Evolutionary conservation across 1,140 invertebrate genomes (phyloP).

Genomic region (Conus ventricosus): DNA sequence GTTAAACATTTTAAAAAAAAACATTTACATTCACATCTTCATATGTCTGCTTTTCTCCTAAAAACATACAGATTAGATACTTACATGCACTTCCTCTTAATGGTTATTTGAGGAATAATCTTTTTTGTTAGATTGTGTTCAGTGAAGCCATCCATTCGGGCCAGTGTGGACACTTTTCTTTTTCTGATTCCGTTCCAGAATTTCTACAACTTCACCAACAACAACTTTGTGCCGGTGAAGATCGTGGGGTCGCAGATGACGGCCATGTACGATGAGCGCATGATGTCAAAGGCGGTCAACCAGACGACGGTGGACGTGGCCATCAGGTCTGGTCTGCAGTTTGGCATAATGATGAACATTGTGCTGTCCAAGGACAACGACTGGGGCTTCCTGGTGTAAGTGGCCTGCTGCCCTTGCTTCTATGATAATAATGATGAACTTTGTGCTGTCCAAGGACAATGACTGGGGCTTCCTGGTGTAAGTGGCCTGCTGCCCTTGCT

Average conservation of each 20-base stretch:
- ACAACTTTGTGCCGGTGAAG: conserved; percentile 58
- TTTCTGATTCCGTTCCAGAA: conserved; percentile 47
- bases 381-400: conserved; percentile 48
- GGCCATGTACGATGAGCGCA: conserved; percentile 53
- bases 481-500: background rate
- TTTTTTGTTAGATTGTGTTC: too few species aligned
- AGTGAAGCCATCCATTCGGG: too few species aligned
- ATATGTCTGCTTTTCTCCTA: too few species aligned
- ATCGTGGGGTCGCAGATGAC: conserved; percentile 47
- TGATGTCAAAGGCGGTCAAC: conserved; percentile 42
- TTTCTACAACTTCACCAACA: conserved; percentile 58
- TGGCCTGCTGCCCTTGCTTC: background rate
- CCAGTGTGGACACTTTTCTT: background rate
- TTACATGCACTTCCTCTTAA: too few species aligned
- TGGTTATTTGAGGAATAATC: too few species aligned
- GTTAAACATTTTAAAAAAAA: too few species aligned
- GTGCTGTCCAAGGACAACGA: conserved; percentile 48
- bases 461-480: conserved; percentile 51
- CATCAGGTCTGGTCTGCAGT: conserved; percentile 29
- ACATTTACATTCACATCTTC: too few species aligned
- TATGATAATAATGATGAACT: conserved; percentile 30
- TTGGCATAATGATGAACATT: conserved; percentile 42
- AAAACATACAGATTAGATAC: too few species aligned
- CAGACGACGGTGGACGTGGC: conserved; percentile 39
- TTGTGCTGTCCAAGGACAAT: conserved; percentile 48